phyloP scores from a whole-genome alignment of 2,797 vertebrate species.

The Merluccius polli region DNA sequence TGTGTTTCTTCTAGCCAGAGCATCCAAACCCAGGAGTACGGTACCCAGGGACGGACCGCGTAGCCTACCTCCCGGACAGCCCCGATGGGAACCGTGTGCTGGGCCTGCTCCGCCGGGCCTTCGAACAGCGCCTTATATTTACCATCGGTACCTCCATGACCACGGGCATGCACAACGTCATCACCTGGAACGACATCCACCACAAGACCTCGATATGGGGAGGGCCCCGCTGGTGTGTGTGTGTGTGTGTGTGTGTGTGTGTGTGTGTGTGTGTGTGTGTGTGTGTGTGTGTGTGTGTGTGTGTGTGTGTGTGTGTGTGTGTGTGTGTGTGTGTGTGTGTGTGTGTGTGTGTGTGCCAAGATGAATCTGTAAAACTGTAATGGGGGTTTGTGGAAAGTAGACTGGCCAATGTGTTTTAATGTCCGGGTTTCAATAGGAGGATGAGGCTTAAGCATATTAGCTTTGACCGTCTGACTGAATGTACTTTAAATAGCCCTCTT shows the following conservation, averaged over 20 bases:
- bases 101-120: conserved; percentile 86
- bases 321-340: conserved; percentile 78
- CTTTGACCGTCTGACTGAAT: background rate
- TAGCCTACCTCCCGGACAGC: conserved; percentile 94
- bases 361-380: background rate
- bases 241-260: background rate
- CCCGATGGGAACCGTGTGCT: conserved; percentile 91
- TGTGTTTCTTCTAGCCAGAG: conserved; percentile 73
- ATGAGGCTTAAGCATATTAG: background rate
- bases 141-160: conserved; percentile 95
- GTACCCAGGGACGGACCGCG: conserved; percentile 90
- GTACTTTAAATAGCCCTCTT: background rate
- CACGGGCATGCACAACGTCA: conserved; percentile 92
- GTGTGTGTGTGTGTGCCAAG: background rate
- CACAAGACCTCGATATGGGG: conserved; percentile 95
- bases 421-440: background rate
- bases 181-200: conserved; percentile 97
- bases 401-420: conserved; percentile 30
- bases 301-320: conserved; percentile 78
- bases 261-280: background rate
- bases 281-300: conserved; percentile 5
- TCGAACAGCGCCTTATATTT: conserved; percentile 93
- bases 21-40: conserved; percentile 91
- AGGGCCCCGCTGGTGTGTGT: conserved; percentile 86
- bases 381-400: conserved; percentile 3